Evolutionary conservation across 2,113 vertebrate genomes (phyloP).

Genomic region (Amphiprion ocellaris): DNA sequence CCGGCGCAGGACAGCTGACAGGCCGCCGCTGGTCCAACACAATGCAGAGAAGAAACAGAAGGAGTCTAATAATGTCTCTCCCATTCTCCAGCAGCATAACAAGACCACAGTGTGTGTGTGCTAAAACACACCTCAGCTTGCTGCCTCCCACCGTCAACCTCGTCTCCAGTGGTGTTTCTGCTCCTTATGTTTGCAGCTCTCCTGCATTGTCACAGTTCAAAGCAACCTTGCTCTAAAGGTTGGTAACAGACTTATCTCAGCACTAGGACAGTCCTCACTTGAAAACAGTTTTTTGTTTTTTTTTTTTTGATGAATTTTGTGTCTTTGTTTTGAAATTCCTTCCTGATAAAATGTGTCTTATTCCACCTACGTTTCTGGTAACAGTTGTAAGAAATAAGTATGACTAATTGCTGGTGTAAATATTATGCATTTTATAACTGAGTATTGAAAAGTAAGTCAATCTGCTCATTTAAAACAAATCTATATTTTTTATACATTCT

Average conservation of each 20-base stretch:
- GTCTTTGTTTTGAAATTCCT: constrained; percentile 21
- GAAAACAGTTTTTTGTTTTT: background rate
- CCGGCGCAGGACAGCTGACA: constrained; percentile 60
- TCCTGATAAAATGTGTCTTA: constrained; percentile 36
- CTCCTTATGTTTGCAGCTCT: background rate
- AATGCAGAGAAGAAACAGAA: constrained; percentile 77
- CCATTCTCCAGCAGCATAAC: constrained; percentile 78
- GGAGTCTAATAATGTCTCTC: constrained; percentile 68
- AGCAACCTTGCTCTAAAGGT: background rate
- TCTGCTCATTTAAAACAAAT: constrained; percentile 68
- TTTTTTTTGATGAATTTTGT: constrained; percentile 2
- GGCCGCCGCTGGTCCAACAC: constrained; percentile 60
- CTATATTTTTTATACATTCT: constrained; percentile 79
- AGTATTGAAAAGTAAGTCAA: constrained; percentile 33
- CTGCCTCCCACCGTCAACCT: constrained; percentile 32
- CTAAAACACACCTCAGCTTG: constrained; percentile 53
- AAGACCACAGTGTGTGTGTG: constrained; percentile 83
- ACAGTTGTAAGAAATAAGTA: constrained; percentile 19
- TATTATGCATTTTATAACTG: constrained; percentile 67
- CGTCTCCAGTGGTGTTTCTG: constrained; percentile 9
- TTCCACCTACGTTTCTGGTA: constrained; percentile 19
- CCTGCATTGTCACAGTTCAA: background rate
- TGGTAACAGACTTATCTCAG: background rate
- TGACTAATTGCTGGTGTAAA: constrained; percentile 60
- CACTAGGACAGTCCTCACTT: constrained; percentile 1